Evolutionary conservation across 2,797 vertebrate species (phyloP).

Genomic region (Pygocentrus nattereri): DNA sequence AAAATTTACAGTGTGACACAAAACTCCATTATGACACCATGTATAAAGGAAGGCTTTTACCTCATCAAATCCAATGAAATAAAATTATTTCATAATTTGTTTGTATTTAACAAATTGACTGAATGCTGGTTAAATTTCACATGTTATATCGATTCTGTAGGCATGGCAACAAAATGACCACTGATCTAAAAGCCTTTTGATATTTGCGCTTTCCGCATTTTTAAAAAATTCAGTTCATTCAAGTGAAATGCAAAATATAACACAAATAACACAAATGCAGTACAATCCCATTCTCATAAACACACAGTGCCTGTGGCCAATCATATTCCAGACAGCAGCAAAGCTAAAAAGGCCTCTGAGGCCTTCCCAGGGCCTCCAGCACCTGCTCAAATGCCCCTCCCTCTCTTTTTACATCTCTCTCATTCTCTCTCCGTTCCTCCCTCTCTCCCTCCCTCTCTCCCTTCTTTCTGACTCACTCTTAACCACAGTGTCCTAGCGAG

Average conservation of each 20-base stretch:
- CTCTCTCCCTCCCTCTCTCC: constrained; percentile 3
- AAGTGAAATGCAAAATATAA: neutral
- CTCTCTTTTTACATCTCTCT: neutral
- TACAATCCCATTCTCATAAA: neutral
- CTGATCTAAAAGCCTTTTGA: neutral
- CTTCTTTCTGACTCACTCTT: constrained; percentile 46
- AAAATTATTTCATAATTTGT: no score
- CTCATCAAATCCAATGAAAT: no score
- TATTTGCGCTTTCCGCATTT: no score
- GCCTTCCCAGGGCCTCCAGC: neutral
- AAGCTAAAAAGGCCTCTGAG: neutral
- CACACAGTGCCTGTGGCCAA: constrained; percentile 4
- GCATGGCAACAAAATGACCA: neutral
- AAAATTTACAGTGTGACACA: no score
- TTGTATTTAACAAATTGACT: no score
- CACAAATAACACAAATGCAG: neutral
- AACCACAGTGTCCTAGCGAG: constrained; percentile 44
- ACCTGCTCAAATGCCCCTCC: neutral
- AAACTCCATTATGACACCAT: no score
- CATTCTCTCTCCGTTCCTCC: constrained; percentile 17
- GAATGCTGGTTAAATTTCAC: no score
- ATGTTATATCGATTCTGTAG: no score
- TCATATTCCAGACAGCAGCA: neutral
- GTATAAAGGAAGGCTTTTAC: no score
- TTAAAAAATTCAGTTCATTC: neutral